These are phyloP conservation scores for Suricata suricatta DNA, from an alignment of 2,113 vertebrate species.

Conservation along the genomic window DNA sequence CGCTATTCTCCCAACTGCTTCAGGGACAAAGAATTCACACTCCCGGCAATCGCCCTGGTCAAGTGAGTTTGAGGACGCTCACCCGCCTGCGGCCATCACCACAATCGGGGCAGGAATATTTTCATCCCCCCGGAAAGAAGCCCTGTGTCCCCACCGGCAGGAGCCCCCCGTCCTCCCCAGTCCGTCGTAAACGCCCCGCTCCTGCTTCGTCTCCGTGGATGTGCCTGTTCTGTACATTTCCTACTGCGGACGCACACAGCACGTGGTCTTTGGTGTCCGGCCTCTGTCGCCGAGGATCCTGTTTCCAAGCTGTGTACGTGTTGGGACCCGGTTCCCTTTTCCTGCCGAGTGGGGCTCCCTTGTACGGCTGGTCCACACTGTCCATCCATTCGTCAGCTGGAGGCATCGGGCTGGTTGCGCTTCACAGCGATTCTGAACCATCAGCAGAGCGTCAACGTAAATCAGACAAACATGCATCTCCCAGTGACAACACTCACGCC, in stretches of 20 bases:
- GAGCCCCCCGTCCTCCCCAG: neutral
- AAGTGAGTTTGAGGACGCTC: neutral
- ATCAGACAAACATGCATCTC: neutral
- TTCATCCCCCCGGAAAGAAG: neutral
- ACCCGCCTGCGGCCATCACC: neutral
- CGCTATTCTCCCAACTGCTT: rapidly evolving
- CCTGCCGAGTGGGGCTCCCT: neutral
- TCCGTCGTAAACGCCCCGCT: rapidly evolving
- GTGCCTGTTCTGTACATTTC: neutral
- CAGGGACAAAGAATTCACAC: neutral
- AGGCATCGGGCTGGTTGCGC: neutral
- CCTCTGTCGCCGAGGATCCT: neutral
- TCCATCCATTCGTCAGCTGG: rapidly evolving
- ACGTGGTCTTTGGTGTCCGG: neutral
- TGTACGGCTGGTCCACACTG: rapidly evolving
- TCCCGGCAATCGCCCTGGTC: rapidly evolving
- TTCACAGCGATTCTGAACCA: rapidly evolving
- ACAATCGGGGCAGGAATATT: neutral
- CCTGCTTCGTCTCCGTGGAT: neutral
- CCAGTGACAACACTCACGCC: rapidly evolving
- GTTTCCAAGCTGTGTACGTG: rapidly evolving
- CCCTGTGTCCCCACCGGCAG: rapidly evolving
- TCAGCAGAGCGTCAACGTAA: rapidly evolving
- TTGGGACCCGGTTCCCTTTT: neutral
- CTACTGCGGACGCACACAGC: rapidly evolving